These are phyloP conservation scores for Sinella curviseta DNA, from an alignment of 1,140 invertebrate species.

Conservation along the genomic window DNA sequence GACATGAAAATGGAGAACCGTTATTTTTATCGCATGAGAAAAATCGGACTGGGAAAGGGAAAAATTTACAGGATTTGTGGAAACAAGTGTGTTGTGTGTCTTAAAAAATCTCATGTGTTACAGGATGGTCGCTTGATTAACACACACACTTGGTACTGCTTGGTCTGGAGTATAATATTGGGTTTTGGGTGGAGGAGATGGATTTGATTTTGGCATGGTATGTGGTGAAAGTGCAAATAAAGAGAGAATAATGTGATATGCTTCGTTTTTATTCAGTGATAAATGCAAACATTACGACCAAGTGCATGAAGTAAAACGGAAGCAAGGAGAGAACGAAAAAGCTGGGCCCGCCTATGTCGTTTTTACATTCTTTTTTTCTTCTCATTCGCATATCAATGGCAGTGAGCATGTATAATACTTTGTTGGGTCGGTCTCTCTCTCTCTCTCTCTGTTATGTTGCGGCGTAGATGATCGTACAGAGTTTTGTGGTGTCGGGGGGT, in stretches of 20 bases:
- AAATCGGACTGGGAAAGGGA: neutral
- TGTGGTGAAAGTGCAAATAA: constrained; percentile 6
- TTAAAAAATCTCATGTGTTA: neutral
- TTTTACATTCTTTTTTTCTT: no score
- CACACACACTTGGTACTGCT: neutral
- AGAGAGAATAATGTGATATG: neutral
- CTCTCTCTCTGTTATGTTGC: no score
- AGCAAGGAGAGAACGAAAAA: neutral
- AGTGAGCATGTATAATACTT: no score
- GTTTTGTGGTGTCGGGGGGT: no score
- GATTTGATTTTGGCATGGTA: neutral
- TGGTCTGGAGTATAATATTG: neutral
- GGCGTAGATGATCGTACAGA: no score
- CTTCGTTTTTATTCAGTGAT: neutral
- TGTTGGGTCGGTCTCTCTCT: no score
- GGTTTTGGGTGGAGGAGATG: neutral
- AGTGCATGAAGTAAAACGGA: neutral
- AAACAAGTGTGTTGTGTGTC: neutral
- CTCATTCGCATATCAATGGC: no score
- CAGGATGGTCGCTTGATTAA: neutral
- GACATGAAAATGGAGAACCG: neutral
- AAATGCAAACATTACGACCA: neutral
- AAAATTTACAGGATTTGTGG: neutral
- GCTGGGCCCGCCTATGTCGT: no score
- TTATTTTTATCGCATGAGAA: neutral